Evolutionary conservation across 1,140 invertebrate genomes (phyloP).

Genomic region (Conus betulinus): DNA sequence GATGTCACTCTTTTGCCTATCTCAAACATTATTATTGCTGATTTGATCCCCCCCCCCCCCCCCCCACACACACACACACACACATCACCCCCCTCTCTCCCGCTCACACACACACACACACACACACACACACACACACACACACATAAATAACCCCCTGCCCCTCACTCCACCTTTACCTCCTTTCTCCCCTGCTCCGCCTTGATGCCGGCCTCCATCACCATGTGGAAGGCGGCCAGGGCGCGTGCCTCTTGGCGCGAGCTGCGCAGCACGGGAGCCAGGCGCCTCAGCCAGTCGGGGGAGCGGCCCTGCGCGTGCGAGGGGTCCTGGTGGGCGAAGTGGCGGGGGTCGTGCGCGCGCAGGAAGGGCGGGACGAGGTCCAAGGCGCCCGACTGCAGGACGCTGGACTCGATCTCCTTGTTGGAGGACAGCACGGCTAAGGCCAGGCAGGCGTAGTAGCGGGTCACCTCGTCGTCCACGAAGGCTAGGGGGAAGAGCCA

Average conservation of each 20-base stretch:
- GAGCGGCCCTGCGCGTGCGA: slow-evolving; percentile 97
- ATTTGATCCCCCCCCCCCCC: too few relatives aligned
- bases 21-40: too few relatives aligned
- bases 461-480: slow-evolving; percentile 91
- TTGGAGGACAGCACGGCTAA: slow-evolving; percentile 98
- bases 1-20: too few relatives aligned
- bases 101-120: too few relatives aligned
- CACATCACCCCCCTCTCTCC: too few relatives aligned
- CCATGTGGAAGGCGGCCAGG: slow-evolving; percentile 98
- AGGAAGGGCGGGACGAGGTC: slow-evolving; percentile 98
- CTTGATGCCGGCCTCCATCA: slow-evolving; percentile 99
- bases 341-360: slow-evolving; percentile 92
- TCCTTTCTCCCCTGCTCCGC: slow-evolving; percentile 95
- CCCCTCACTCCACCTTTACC: slow-evolving; percentile 57
- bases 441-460: slow-evolving; percentile 98
- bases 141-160: too few relatives aligned
- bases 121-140: too few relatives aligned
- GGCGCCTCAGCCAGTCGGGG: slow-evolving; percentile 93
- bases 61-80: too few relatives aligned
- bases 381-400: slow-evolving; percentile 94
- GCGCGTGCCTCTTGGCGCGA: slow-evolving; percentile 97
- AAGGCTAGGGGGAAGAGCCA: slow-evolving; percentile 99
- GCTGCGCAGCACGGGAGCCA: slow-evolving; percentile 95
- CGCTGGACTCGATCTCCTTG: slow-evolving; percentile 98
- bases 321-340: slow-evolving; percentile 91